A percentile compares a stretch with the other conserved stretches of the same genome.
phyloP scores from a whole-genome alignment of 2,888 invertebrate species.

The Lysandra coridon region DNA sequence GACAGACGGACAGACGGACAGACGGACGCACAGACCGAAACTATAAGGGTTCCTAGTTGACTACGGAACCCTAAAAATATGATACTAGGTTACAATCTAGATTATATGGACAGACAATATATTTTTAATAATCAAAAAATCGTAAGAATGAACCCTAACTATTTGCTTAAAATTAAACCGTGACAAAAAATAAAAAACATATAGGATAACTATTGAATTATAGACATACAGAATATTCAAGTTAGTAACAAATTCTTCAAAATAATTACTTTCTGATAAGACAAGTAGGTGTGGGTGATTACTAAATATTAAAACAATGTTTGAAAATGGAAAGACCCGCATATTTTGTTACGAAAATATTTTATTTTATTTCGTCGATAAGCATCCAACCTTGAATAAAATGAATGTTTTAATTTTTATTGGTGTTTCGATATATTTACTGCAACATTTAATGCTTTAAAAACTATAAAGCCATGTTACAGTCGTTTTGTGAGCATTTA shows the following conservation, averaged over 20 bases:
- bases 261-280: neutral
- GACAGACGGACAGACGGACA: too few species aligned
- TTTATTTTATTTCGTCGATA: slow-evolving; percentile 26
- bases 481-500: slow-evolving; percentile 1
- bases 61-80: too few species aligned
- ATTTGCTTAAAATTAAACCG: too few species aligned
- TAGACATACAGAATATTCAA: neutral
- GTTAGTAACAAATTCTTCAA: neutral
- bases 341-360: slow-evolving; percentile 8
- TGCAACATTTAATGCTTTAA: slow-evolving; percentile 11
- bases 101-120: too few species aligned
- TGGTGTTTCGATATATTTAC: slow-evolving; percentile 11
- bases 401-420: slow-evolving; percentile 27
- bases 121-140: too few species aligned
- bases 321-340: slow-evolving; percentile 22
- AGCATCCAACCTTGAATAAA: slow-evolving; percentile 25
- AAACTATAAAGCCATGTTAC: slow-evolving; percentile 12
- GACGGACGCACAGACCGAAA: too few species aligned
- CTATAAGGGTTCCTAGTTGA: too few species aligned
- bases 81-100: too few species aligned
- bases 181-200: too few species aligned
- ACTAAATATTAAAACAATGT: slow-evolving; percentile 7
- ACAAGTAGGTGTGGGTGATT: neutral
- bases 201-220: neutral
- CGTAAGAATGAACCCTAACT: too few species aligned